Conservation (phyloP, 1,140 invertebrate species). For the Adoxophyes honmai region DNA sequence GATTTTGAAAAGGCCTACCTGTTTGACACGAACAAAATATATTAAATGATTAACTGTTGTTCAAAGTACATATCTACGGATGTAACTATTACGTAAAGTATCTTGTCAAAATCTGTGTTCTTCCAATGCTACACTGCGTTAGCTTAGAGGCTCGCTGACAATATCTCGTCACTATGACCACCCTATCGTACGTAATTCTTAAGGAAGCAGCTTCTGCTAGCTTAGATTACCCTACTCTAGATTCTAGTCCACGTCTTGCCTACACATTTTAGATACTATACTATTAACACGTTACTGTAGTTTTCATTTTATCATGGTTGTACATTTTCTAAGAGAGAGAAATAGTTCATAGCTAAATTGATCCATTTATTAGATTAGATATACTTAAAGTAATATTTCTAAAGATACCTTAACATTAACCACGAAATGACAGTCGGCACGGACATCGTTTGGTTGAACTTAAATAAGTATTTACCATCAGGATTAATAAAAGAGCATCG, state of each 20-base stretch:
- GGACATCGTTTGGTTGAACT: too few species aligned
- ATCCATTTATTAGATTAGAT: conserved; percentile 33
- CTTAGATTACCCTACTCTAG: conserved; percentile 1
- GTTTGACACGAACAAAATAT: conserved; percentile 16
- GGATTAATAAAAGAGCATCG: too few species aligned
- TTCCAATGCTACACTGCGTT: conserved; percentile 51
- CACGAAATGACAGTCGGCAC: too few species aligned
- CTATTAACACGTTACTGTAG: conserved; percentile 14
- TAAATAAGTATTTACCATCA: too few species aligned
- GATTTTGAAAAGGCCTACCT: too few species aligned
- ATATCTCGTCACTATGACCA: conserved; percentile 35
- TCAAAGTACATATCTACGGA: conserved; percentile 55
- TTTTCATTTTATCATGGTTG: conserved; percentile 35
- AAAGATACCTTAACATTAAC: neutral
- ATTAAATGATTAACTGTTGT: conserved; percentile 19
- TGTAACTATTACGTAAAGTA: conserved; percentile 33
- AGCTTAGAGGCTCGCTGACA: conserved; percentile 62
- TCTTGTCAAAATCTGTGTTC: conserved; percentile 60
- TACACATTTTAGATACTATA: conserved; percentile 10
- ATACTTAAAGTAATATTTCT: conserved; percentile 23
- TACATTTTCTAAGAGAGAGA: conserved; percentile 66
- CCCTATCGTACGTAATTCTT: neutral
- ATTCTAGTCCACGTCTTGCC: conserved; percentile 6
- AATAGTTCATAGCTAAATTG: conserved; percentile 31
- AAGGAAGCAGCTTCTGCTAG: neutral